Evolutionary conservation across 2,113 vertebrate genomes (phyloP), one percentile per base, ranked within the genome.

Genomic region (Tricholaema leucomelas): DNA sequence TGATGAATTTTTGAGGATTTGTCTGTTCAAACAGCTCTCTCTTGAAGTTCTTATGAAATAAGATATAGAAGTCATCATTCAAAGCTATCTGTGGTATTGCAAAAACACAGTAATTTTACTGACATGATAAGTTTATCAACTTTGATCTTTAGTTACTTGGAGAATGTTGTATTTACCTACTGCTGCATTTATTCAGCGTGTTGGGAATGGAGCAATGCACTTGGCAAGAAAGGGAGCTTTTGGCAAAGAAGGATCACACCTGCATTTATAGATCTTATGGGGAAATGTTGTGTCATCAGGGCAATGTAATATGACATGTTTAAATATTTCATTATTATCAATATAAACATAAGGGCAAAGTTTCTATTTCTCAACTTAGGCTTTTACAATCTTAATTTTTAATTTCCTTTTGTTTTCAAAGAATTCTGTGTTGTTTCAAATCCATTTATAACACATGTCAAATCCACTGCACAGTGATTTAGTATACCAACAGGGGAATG

Each of bases 261-360:
- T 94, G 71, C 66, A 73, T 93, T 92, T 89, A 44, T 70, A 63
- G 64, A 93, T 76, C 67, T 93, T 87, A 70, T 35, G 61, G 89
- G 89, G 50, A 89, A 91, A 94, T 85, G 31, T 36, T 93, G 74
- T 92, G 38, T 87, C 84, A 91, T 76, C 81, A 79, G 44, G 31
- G 23, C 55, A 91, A 27, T 81, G 50, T 52, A 87, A 79, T 33
- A n/a, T 33, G 78, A 82, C 84, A 94, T 24, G 1, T 72, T 84
- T 75, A 75, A 69, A 38, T 65, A 50, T 44, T 89, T 87, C 66
- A 54, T 65, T 88, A 79, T 36, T 61, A 92, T 31, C 40, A 55
- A 50, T 28, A 69, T 33, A 79, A 93, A 86, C 31, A 84, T 16
- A 78, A 72, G 48, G 58, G 31, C 28, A 82, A 82, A 81, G 63